Evolutionary conservation across 2,797 vertebrate species (phyloP).

Genomic region (Triplophysa yarkandensis): DNA sequence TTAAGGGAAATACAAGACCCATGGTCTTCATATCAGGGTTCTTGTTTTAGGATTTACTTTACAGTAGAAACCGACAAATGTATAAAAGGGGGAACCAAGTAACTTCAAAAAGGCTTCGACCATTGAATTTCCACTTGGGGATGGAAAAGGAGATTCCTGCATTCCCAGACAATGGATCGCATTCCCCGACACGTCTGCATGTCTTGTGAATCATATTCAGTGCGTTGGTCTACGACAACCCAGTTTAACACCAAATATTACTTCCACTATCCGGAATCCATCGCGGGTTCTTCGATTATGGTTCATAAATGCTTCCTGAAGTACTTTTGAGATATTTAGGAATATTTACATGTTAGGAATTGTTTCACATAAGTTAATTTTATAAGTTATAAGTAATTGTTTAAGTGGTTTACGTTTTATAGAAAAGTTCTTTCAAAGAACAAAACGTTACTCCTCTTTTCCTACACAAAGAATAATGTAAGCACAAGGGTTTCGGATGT

Average conservation of each 20-base stretch:
- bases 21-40: background rate
- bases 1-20: background rate
- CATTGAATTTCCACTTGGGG: conserved; percentile 70
- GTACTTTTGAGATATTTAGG: too few relatives aligned
- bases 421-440: too few relatives aligned
- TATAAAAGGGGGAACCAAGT: background rate
- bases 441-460: background rate
- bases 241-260: conserved; percentile 39
- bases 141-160: conserved; percentile 70
- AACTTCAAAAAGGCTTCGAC: conserved; percentile 56
- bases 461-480: background rate
- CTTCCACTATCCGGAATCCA: conserved; percentile 17
- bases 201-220: conserved; percentile 68
- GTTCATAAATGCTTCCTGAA: background rate
- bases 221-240: conserved; percentile 33
- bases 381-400: too few relatives aligned
- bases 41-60: background rate
- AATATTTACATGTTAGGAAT: too few relatives aligned
- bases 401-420: too few relatives aligned
- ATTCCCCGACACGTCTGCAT: conserved; percentile 71
- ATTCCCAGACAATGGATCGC: conserved; percentile 82
- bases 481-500: conserved; percentile 15
- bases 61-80: background rate
- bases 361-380: too few relatives aligned
- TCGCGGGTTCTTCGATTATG: background rate